Conservation (phyloP, 2,888 invertebrate species). For the Notocelia uddmanniana region DNA sequence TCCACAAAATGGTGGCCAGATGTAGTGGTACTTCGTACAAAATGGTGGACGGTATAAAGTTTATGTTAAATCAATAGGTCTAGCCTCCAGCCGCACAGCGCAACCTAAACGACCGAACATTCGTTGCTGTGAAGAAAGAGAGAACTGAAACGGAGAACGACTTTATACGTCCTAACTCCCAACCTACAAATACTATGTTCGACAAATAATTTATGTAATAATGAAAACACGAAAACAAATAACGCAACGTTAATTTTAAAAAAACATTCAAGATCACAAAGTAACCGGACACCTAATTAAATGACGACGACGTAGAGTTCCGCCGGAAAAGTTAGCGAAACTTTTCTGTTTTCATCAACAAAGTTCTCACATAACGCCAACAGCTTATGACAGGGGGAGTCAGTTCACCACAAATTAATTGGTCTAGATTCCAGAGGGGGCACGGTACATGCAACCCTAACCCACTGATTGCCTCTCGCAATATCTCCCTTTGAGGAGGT, state of each 20-base stretch:
- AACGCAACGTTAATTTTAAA: conserved; percentile 9
- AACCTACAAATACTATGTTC: background rate
- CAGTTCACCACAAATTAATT: conserved; percentile 31
- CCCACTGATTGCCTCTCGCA: conserved; percentile 5
- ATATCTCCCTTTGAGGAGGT: conserved; percentile 12
- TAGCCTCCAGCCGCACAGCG: conserved; percentile 47
- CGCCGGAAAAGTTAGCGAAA: conserved; percentile 30
- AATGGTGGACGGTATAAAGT: conserved; percentile 76
- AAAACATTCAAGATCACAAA: conserved; percentile 16
- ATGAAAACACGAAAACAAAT: background rate
- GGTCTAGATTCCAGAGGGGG: conserved; percentile 25
- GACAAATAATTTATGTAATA: background rate
- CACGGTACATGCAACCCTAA: conserved; percentile 16
- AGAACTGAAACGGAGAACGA: background rate
- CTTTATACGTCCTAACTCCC: background rate
- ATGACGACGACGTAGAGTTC: conserved; percentile 14
- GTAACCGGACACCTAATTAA: conserved; percentile 21
- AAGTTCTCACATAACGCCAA: conserved; percentile 47
- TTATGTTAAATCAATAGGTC: conserved; percentile 72
- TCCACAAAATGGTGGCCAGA: conserved; percentile 67
- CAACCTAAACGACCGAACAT: conserved; percentile 26
- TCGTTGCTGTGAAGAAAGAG: background rate
- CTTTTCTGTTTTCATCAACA: conserved; percentile 42
- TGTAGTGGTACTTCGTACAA: conserved; percentile 63
- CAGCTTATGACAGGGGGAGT: conserved; percentile 36